phyloP scores from a whole-genome alignment of 2,888 invertebrate species.

The Epinotia bilunana region DNA sequence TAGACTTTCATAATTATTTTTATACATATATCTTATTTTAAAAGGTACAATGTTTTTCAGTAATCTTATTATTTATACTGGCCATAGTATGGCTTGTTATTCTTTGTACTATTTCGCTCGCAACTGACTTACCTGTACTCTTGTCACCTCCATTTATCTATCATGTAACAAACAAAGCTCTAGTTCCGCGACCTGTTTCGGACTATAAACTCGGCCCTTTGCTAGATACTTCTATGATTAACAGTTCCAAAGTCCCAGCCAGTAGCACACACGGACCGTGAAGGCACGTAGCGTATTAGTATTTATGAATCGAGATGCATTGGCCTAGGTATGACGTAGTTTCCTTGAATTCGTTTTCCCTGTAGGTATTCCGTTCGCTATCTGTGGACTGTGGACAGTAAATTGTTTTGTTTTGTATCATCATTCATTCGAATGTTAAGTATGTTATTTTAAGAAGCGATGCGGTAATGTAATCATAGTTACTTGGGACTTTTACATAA shows the following conservation, averaged over 20 bases:
- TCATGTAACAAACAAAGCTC: not conserved
- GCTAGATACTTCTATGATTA: not conserved
- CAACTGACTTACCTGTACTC: no score
- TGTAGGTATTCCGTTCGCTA: not conserved
- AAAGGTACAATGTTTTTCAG: no score
- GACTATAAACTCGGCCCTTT: not conserved
- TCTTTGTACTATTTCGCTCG: no score
- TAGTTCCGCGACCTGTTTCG: not conserved
- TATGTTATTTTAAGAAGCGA: not conserved
- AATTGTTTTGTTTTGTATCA: not conserved
- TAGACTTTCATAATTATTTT: no score
- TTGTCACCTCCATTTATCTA: not conserved
- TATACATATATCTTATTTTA: no score
- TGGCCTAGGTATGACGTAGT: conserved; percentile 22
- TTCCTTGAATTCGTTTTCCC: conserved; percentile 21
- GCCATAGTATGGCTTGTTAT: no score
- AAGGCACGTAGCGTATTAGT: not conserved
- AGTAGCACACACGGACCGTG: not conserved
- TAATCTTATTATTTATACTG: no score
- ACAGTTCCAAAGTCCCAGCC: conserved; percentile 1
- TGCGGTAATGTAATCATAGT: not conserved
- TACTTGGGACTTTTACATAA: not conserved
- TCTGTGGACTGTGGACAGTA: not conserved
- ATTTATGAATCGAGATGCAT: conserved; percentile 5
- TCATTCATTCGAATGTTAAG: not conserved